Conservation (phyloP, 2,113 vertebrate species). For the Cavia porcellus region DNA sequence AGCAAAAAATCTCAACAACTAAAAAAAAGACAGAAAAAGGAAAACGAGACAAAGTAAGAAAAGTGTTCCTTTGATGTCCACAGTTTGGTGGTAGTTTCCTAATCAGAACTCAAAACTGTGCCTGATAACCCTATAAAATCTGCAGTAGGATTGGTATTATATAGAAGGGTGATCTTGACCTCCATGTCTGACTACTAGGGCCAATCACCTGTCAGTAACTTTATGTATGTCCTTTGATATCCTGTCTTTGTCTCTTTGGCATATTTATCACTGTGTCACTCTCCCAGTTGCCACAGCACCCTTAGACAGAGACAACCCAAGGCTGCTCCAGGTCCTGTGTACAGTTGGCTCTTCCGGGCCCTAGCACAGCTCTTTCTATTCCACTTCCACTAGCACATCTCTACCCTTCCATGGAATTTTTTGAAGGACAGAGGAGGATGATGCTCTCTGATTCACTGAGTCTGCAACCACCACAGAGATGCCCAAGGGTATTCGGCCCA, state of each 20-base stretch:
- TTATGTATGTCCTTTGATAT: neutral
- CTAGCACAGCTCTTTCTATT: neutral
- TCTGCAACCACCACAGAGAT: neutral
- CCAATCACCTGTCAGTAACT: neutral
- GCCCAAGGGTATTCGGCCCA: neutral
- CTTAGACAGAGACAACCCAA: neutral
- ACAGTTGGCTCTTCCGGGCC: neutral
- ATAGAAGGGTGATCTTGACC: too few species aligned
- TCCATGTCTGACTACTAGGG: neutral
- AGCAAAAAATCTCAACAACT: too few species aligned
- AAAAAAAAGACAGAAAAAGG: too few species aligned
- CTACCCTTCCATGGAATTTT: neutral
- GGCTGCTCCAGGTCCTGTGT: neutral
- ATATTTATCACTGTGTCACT: neutral
- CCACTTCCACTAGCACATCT: neutral
- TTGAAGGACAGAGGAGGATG: neutral
- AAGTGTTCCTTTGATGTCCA: too few species aligned
- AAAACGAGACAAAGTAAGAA: too few species aligned
- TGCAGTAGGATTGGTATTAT: too few species aligned
- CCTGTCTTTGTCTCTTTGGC: neutral
- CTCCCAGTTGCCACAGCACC: neutral
- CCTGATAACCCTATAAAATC: too few species aligned
- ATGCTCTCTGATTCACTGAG: neutral
- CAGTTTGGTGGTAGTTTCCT: too few species aligned
- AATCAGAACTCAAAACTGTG: too few species aligned